Base-by-base conservation (phyloP, 2,113 vertebrate genomes). In the Megaleporinus macrocephalus region DNA sequence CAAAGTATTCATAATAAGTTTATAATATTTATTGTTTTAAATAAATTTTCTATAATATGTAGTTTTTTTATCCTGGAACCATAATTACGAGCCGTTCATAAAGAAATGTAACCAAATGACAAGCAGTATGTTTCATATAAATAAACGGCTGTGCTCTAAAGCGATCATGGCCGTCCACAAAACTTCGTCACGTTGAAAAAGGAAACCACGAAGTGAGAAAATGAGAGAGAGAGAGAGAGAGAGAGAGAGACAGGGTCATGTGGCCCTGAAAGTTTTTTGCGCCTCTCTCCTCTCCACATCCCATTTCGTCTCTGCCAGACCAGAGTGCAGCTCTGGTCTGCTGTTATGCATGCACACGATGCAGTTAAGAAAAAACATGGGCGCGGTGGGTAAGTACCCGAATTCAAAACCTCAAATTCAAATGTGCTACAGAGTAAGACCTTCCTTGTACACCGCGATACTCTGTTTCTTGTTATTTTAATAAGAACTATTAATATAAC, bases 301-400 rank as follows among this genome's bases (percentile, higher is more conserved):
- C 51, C 72, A 63, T 68, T 83, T 80, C 61, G 70, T 68, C 61
- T 44, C 41, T 44, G 41, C 41, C 41, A 44, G 4, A 44, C 41
- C 29, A 49, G 26, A 73, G 59, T 53, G 53, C 57, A 3, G 47
- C 57, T 26, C 59, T 62, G 15, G 59, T 78, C 65, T 16, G 26
- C 78, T 83, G 78, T 74, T 69, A 83, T 86, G 85, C 36, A 11
- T 68, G 78, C 63, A 63, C 57, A 73, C 53, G 16, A 86, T 86
- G 85, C 53, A 61, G 79, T 59, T 78, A 65, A 72, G 30, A 49
- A 47, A 41, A 77, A 22, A 29, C 26, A 68, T 4, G n/a, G 69
- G 55, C 55, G 62, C 80, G 15, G 57, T 69, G 82, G 74, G 85
- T 86, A 76, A 63, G 81, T 71, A 36, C 14, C 11, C 20, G 33